Evolutionary conservation across 35 echinoderm and acorn worm genomes (phyloP).

Genomic region (Strongylocentrotus purpuratus): DNA sequence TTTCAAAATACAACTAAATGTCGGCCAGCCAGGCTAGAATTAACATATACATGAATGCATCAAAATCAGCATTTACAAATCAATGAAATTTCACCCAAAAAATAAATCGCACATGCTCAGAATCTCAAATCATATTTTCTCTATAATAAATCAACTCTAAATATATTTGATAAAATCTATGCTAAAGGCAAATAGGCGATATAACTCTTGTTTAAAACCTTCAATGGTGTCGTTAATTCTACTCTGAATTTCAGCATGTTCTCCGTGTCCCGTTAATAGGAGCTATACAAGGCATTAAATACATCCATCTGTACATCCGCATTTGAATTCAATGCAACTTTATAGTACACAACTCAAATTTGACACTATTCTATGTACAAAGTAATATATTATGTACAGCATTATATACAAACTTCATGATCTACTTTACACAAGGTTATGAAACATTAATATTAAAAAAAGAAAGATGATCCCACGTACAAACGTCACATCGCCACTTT

Average conservation of each 20-base stretch:
- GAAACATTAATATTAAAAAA: conserved; percentile 14
- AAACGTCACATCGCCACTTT: not conserved
- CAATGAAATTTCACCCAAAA: not conserved
- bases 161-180: conserved; percentile 14
- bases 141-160: not conserved
- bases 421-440: not conserved
- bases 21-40: not conserved
- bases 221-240: not conserved
- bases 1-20: not conserved
- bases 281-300: not conserved
- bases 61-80: not conserved
- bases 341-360: not conserved
- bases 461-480: not conserved
- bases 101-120: not conserved
- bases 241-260: not conserved
- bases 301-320: not conserved
- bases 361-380: conserved; percentile 3
- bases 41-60: not conserved
- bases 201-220: conserved; percentile 12
- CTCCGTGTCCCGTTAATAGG: not conserved
- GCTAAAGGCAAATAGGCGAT: conserved; percentile 16
- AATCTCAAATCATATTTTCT: conserved; percentile 6
- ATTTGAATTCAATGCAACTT: not conserved
- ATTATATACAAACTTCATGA: not conserved
- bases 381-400: conserved; percentile 9